Conservation (phyloP, 2,113 vertebrate genomes). For the Calyptommatus sinebrachiatus region DNA sequence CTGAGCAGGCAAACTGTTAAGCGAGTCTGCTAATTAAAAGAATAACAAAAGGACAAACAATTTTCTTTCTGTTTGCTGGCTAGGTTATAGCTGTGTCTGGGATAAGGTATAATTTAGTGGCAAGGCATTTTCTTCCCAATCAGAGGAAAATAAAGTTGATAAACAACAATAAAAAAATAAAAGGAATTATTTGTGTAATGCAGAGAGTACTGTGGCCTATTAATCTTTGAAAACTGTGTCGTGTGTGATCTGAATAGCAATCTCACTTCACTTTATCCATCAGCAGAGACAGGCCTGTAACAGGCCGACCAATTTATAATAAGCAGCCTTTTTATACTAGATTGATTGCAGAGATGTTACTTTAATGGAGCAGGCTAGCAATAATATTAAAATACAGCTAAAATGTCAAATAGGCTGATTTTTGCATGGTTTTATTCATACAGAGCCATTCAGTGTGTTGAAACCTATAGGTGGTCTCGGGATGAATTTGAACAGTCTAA, state of each 20-base stretch:
- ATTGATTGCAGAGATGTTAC: constrained; percentile 67
- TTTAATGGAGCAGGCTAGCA: constrained; percentile 56
- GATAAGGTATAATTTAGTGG: constrained; percentile 39
- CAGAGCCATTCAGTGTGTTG: constrained; percentile 41
- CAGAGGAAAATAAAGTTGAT: constrained; percentile 57
- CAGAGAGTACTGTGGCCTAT: constrained; percentile 31
- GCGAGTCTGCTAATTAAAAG: constrained; percentile 42
- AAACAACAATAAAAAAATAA: constrained; percentile 53
- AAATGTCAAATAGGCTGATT: constrained; percentile 63
- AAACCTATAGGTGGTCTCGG: constrained; percentile 61
- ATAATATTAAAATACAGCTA: constrained; percentile 71
- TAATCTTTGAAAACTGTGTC: constrained; percentile 47
- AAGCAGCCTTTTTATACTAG: constrained; percentile 66
- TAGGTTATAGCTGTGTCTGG: constrained; percentile 37
- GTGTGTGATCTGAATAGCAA: constrained; percentile 51
- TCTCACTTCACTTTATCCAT: constrained; percentile 54
- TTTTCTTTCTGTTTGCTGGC: constrained; percentile 49
- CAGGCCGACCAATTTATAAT: constrained; percentile 67
- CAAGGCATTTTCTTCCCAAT: constrained; percentile 30
- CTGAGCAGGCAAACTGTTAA: constrained; percentile 40
- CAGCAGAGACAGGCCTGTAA: constrained; percentile 56
- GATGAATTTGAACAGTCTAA: constrained; percentile 61
- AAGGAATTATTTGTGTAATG: constrained; percentile 59
- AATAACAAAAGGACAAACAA: constrained; percentile 42
- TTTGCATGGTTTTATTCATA: constrained; percentile 57